These are phyloP conservation scores for Halcyon chelicuti DNA, from an alignment of 2,797 vertebrate species.

Conservation along the genomic window DNA sequence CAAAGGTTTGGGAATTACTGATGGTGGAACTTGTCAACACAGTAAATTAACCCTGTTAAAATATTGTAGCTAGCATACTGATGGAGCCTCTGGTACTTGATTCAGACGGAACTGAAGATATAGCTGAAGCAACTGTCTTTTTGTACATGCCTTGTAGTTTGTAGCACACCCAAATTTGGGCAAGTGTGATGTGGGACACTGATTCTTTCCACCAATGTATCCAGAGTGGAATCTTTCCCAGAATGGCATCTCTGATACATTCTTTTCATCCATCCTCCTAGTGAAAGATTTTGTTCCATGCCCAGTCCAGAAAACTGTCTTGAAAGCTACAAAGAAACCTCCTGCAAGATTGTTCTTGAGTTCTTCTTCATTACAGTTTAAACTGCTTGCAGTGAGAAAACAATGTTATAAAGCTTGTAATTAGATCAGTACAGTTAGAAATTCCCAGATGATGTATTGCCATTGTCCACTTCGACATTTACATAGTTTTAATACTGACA, in stretches of 20 bases:
- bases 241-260: background rate
- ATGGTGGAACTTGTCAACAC: background rate
- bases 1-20: background rate
- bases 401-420: background rate
- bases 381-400: background rate
- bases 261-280: background rate
- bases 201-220: background rate
- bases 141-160: background rate
- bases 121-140: background rate
- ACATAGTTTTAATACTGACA: background rate
- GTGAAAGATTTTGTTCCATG: accelerated
- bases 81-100: background rate
- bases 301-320: background rate
- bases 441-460: background rate
- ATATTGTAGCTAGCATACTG: background rate
- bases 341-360: background rate
- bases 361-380: background rate
- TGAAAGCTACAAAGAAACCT: background rate
- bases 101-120: background rate
- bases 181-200: accelerated
- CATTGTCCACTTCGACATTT: background rate
- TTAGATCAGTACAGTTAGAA: background rate
- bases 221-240: background rate
- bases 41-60: background rate
- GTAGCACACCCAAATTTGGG: background rate